phyloP scores from a whole-genome alignment of 2,113 vertebrate species.

The Nicator chloris region DNA sequence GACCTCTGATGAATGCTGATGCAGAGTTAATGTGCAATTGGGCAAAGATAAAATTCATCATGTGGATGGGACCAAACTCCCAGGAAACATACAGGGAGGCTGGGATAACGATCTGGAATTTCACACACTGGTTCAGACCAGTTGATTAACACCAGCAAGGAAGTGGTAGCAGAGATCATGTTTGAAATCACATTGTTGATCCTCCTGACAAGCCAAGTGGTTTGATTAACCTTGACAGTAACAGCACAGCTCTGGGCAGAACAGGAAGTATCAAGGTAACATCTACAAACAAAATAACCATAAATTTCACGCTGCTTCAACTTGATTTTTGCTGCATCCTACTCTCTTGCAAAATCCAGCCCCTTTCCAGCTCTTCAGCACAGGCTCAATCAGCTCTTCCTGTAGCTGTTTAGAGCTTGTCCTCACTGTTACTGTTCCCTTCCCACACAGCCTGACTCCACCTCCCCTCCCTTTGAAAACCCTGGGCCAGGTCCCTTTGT shows the following conservation, averaged over 20 bases:
- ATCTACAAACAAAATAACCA: neutral
- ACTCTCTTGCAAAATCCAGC: neutral
- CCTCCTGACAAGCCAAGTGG: neutral
- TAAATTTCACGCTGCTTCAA: neutral
- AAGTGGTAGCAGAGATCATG: neutral
- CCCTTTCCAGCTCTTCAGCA: neutral
- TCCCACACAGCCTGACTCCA: neutral
- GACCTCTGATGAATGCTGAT: no score
- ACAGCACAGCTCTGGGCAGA: neutral
- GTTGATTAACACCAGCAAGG: neutral
- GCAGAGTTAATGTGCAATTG: no score
- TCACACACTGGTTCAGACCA: neutral
- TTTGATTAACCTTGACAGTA: neutral
- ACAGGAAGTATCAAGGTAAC: neutral
- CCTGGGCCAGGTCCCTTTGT: neutral
- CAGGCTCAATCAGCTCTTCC: neutral
- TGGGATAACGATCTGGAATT: neutral
- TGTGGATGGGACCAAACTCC: neutral
- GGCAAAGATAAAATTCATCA: neutral
- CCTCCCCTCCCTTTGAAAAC: neutral
- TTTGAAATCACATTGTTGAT: neutral
- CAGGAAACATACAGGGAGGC: neutral
- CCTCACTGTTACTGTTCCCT: neutral
- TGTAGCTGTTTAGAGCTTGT: accelerated
- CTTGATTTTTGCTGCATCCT: neutral